A percentile compares a stretch with the other conserved stretches of the same genome.
phyloP scores from a whole-genome alignment of 2,888 invertebrate species.

The Rhamphomyia laevipes region DNA sequence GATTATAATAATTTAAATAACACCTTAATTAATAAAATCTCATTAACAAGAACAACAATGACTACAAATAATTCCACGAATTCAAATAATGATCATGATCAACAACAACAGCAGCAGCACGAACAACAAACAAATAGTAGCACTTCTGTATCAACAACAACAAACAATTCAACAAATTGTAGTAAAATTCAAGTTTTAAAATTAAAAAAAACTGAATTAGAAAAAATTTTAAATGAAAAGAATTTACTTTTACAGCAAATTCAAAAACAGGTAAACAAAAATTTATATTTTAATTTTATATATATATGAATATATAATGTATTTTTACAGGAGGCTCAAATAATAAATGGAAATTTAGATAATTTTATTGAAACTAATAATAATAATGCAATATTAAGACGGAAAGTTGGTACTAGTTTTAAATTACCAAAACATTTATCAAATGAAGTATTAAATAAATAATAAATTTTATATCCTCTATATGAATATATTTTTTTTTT shows the following conservation, averaged over 20 bases:
- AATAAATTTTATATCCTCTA: background rate
- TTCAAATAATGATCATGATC: slow-evolving; percentile 9
- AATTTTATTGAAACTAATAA: slow-evolving; percentile 9
- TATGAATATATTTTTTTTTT: background rate
- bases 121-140: slow-evolving; percentile 9
- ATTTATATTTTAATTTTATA: background rate
- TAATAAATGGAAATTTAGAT: slow-evolving; percentile 24
- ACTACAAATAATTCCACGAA: too few species aligned
- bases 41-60: too few species aligned
- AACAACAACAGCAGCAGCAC: slow-evolving; percentile 16
- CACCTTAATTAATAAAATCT: too few species aligned
- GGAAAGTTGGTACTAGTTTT: slow-evolving; percentile 22
- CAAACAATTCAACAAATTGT: slow-evolving; percentile 10
- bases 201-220: slow-evolving; percentile 30
- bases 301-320: background rate
- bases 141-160: slow-evolving; percentile 10
- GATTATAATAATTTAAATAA: too few species aligned
- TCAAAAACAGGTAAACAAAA: slow-evolving; percentile 23
- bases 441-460: background rate
- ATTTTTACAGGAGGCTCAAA: slow-evolving; percentile 26
- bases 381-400: slow-evolving; percentile 22
- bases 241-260: slow-evolving; percentile 34
- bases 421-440: slow-evolving; percentile 15
- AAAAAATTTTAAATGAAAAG: slow-evolving; percentile 34
- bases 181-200: slow-evolving; percentile 26